Conservation (phyloP, 2,113 vertebrate species). For the Hippocampus abdominalis region DNA sequence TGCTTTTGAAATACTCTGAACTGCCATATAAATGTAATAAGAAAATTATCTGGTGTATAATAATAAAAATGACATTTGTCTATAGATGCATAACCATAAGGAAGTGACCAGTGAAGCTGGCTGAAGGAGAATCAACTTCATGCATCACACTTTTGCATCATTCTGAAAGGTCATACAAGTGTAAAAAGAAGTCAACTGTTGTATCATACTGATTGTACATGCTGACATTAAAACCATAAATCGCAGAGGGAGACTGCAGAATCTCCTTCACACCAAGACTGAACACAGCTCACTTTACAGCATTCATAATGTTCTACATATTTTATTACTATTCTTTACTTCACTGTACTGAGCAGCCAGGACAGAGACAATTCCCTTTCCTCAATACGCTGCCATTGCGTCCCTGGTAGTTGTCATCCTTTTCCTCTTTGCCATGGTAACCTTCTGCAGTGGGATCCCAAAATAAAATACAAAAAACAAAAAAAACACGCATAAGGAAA, state of each 20-base stretch:
- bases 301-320: background rate
- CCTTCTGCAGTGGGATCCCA: background rate
- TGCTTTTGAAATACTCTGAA: background rate
- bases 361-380: background rate
- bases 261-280: no score
- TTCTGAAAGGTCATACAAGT: background rate
- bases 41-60: background rate
- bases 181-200: background rate
- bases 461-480: slow-evolving; percentile 14
- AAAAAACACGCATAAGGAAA: background rate
- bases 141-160: background rate
- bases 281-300: no score
- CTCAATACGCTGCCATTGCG: background rate
- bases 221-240: background rate
- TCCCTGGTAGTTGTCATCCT: background rate
- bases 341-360: no score
- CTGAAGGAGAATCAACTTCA: background rate
- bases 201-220: background rate
- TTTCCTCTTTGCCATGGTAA: background rate
- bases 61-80: no score
- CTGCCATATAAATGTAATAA: background rate
- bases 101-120: no score
- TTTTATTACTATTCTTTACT: background rate
- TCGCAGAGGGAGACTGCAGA: no score
- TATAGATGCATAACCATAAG: no score